These are phyloP conservation scores for Chiloscyllium punctatum DNA, from an alignment of 2,797 vertebrate genomes.

Conservation along the genomic window DNA sequence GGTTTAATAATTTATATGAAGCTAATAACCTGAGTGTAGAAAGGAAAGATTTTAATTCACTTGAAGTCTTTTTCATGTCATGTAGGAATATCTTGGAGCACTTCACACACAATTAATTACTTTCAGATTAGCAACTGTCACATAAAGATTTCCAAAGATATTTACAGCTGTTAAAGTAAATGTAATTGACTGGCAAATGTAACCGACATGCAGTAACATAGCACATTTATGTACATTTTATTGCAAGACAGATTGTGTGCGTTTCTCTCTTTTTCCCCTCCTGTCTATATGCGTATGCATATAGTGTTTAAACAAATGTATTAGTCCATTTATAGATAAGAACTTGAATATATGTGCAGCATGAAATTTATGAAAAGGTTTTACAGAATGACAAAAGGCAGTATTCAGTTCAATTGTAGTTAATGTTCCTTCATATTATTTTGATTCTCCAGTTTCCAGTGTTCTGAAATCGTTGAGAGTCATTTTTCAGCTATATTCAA, in stretches of 20 bases:
- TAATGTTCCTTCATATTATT: background rate
- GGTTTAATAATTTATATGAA: background rate
- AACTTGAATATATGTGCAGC: background rate
- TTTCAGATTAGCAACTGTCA: conserved; percentile 10
- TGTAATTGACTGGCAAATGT: conserved; percentile 28
- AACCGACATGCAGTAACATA: background rate
- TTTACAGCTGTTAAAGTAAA: conserved; percentile 5
- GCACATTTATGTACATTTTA: background rate
- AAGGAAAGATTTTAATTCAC: background rate
- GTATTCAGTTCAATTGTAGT: background rate
- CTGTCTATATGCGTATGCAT: background rate
- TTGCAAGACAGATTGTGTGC: background rate
- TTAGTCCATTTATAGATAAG: background rate
- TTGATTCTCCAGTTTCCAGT: background rate
- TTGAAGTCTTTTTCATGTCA: background rate
- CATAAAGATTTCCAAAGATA: background rate
- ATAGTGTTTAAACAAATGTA: background rate
- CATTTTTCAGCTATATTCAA: background rate
- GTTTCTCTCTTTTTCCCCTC: background rate
- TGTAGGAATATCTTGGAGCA: background rate
- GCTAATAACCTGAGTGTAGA: background rate
- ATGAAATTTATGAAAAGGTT: background rate
- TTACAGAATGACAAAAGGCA: background rate
- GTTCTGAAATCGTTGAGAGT: background rate
- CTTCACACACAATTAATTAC: conserved; percentile 7